Evolutionary conservation across 1,140 invertebrate species (phyloP).

Genomic region (Pseudomyrmex cubaensis): DNA sequence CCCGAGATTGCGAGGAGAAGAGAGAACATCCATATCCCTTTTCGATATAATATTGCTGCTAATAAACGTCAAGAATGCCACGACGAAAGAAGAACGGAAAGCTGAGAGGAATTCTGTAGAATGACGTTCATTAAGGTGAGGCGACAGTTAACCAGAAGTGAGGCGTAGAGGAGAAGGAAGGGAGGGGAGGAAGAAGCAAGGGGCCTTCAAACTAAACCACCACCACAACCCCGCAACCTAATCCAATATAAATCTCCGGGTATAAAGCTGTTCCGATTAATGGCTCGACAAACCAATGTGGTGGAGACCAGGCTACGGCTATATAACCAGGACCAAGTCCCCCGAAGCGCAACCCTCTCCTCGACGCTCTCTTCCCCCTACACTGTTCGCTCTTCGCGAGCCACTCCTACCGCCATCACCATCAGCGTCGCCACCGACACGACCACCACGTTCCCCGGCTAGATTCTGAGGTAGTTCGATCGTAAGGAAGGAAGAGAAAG

Average conservation of each 20-base stretch:
- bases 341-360: constrained; percentile 57
- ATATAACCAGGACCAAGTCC: constrained; percentile 71
- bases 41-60: constrained; percentile 1
- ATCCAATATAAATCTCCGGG: constrained; percentile 83
- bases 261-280: constrained; percentile 84
- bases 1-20: background rate
- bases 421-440: constrained; percentile 69
- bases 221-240: constrained; percentile 76
- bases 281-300: constrained; percentile 83
- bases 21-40: background rate
- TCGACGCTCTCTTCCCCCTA: constrained; percentile 49
- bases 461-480: constrained; percentile 64
- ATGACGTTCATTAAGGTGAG: constrained; percentile 73
- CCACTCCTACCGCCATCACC: constrained; percentile 72
- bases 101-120: constrained; percentile 59
- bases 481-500: constrained; percentile 64
- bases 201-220: constrained; percentile 79
- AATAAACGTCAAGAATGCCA: constrained; percentile 47
- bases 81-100: background rate
- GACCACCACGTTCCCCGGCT: constrained; percentile 63
- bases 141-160: constrained; percentile 64
- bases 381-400: constrained; percentile 65
- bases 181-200: constrained; percentile 30
- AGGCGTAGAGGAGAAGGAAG: background rate
- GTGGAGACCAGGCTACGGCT: constrained; percentile 76